These are phyloP conservation scores for Drosophila melanica DNA, from an alignment of 1,140 invertebrate genomes.

Conservation along the genomic window DNA sequence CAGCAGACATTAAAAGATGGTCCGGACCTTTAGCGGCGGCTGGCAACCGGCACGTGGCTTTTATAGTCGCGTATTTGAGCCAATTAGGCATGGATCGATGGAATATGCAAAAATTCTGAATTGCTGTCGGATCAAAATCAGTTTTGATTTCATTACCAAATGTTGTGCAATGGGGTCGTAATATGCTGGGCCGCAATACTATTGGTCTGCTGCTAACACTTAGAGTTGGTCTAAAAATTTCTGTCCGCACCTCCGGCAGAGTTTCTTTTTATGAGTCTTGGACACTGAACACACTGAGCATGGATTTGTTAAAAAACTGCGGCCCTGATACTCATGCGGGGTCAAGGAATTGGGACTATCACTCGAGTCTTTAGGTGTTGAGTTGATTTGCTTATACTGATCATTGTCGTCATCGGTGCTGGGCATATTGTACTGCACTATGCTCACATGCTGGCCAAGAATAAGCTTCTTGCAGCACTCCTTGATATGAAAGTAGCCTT, in stretches of 20 bases:
- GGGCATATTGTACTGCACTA: slow-evolving; percentile 58
- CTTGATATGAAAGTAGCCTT: slow-evolving; percentile 65
- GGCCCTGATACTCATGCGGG: background rate
- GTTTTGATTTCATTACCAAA: slow-evolving; percentile 28
- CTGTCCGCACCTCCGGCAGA: slow-evolving; percentile 57
- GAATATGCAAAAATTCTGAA: slow-evolving; percentile 7
- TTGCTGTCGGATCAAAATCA: slow-evolving; percentile 54
- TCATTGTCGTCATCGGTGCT: slow-evolving; percentile 58
- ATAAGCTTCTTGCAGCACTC: slow-evolving; percentile 67
- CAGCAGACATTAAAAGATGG: slow-evolving; percentile 36
- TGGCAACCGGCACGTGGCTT: background rate
- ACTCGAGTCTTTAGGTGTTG: background rate
- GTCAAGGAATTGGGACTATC: background rate
- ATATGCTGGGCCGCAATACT: background rate
- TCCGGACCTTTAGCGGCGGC: slow-evolving; percentile 14
- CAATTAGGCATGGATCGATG: slow-evolving; percentile 49
- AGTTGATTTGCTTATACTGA: too few relatives aligned
- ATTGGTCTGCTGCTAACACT: background rate
- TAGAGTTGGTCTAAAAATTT: slow-evolving; percentile 51
- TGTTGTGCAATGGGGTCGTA: too few relatives aligned
- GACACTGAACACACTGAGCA: background rate
- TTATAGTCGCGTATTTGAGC: slow-evolving; percentile 55
- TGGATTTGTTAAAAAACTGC: too few relatives aligned
- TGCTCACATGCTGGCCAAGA: slow-evolving; percentile 53
- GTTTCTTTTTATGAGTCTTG: slow-evolving; percentile 18